Conservation (phyloP, 1,140 invertebrate genomes). For the Bombus confusus region DNA sequence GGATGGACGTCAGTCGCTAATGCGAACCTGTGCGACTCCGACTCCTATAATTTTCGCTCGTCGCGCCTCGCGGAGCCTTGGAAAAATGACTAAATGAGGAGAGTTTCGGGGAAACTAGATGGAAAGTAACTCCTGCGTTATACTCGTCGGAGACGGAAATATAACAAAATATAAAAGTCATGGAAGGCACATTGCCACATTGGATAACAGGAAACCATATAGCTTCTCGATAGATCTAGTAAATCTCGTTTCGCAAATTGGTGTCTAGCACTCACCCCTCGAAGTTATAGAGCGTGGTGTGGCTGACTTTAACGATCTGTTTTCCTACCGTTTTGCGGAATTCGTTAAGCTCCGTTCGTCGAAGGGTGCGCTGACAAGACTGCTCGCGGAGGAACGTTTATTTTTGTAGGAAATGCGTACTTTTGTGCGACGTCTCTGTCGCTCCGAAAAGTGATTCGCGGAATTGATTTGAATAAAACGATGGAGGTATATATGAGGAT, state of each 20-base stretch:
- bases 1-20: slow-evolving; percentile 10
- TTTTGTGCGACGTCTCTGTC: background rate
- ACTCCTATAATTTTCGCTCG: slow-evolving; percentile 14
- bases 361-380: background rate
- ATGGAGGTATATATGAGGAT: too few species aligned
- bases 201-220: background rate
- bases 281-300: background rate
- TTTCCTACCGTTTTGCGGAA: background rate
- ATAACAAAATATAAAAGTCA: background rate
- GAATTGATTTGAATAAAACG: background rate
- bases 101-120: background rate
- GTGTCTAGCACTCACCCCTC: background rate
- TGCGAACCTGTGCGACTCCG: background rate
- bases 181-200: background rate
- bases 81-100: background rate
- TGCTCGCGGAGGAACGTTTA: slow-evolving; percentile 3
- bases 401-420: slow-evolving; percentile 31
- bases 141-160: background rate
- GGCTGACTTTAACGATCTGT: slow-evolving; percentile 13
- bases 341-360: background rate
- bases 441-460: background rate
- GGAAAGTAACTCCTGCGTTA: background rate
- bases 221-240: background rate
- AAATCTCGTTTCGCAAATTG: background rate
- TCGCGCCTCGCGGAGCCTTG: background rate